Evolutionary conservation across 2,797 vertebrate species (phyloP), one percentile per base, ranked within the genome.

Genomic region (Orestias chungarensis): DNA sequence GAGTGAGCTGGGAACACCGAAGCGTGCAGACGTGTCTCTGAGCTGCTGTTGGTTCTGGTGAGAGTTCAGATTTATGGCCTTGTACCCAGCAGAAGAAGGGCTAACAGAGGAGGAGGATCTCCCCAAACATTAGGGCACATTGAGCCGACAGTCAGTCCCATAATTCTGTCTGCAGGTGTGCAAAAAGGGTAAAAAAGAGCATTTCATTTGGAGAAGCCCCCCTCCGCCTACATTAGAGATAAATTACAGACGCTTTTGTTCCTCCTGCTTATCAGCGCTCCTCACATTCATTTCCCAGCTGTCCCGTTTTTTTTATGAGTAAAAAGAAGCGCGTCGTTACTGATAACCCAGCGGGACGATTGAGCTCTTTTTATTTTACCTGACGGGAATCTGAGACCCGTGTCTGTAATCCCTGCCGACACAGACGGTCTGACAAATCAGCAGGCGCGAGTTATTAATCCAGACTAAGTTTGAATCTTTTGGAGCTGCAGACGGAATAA

Each of bases 381-480:
- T 66, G 33, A 23, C 44, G 65, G 71, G 75, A 87, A 85, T 74
- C 68, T 49, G 54, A 76, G 80, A n/a, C 18, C 76, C 29, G 71
- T 81, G 65, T 86, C 79, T 61, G 27, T 62, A 40, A 59, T 0
- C 33, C 1, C 11, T 31, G 61, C 73, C 17, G 57, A 52, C 52
- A 42, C 73, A 49, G n/a, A 44, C 52, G 80, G 46, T 75, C 38
- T 42, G 40, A 42, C 40, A 27, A 78, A 12, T 15, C 0, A 14
- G 38, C 55, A 67, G 38, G 78, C 77, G 29, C 3, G 68, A 33
- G 52, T 65, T 40, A 15, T 52, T 31, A 42, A 33, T 5, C 18
- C 59, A 59, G 50, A 15, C n/a, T 31, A n/a, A 43, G 33, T 66
- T 55, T 64, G n/a, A 35, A 11, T 40, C 0, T 66, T 12, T 71